These are phyloP conservation scores for Tipula confusa DNA, from an alignment of 2,888 invertebrate species.

Conservation along the genomic window DNA sequence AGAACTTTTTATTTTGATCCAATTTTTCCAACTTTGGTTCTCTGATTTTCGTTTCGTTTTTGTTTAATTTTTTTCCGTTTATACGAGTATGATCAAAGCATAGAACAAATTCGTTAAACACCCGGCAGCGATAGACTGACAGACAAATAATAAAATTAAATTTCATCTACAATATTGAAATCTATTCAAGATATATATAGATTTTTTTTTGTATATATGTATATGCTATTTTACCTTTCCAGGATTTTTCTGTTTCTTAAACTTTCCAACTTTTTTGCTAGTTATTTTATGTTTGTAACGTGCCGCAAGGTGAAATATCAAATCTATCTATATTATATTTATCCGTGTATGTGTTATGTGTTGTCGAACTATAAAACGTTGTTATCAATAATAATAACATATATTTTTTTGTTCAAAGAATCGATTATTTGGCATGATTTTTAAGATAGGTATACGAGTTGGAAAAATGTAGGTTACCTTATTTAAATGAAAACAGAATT, in stretches of 20 bases:
- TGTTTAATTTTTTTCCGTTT: no score
- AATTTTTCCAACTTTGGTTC: neutral
- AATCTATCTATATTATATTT: neutral
- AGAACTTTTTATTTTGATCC: neutral
- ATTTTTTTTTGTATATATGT: neutral
- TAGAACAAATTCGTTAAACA: neutral
- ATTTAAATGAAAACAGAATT: no score
- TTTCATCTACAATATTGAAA: slow-evolving; percentile 1
- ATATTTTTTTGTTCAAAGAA: neutral
- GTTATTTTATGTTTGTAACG: slow-evolving; percentile 20
- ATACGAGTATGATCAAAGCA: no score
- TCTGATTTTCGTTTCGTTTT: neutral
- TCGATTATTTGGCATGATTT: neutral
- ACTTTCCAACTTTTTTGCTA: neutral
- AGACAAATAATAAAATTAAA: slow-evolving; percentile 12
- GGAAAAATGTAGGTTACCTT: no score
- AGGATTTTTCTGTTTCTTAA: neutral
- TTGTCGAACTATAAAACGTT: neutral
- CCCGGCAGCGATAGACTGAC: slow-evolving; percentile 12
- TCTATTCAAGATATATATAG: neutral
- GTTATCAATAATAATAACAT: neutral
- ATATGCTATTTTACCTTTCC: neutral
- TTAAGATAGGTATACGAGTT: neutral
- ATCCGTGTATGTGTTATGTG: neutral
- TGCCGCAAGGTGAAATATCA: slow-evolving; percentile 12